phyloP scores from a whole-genome alignment of 1,140 invertebrate genomes.

The Conus ventricosus region DNA sequence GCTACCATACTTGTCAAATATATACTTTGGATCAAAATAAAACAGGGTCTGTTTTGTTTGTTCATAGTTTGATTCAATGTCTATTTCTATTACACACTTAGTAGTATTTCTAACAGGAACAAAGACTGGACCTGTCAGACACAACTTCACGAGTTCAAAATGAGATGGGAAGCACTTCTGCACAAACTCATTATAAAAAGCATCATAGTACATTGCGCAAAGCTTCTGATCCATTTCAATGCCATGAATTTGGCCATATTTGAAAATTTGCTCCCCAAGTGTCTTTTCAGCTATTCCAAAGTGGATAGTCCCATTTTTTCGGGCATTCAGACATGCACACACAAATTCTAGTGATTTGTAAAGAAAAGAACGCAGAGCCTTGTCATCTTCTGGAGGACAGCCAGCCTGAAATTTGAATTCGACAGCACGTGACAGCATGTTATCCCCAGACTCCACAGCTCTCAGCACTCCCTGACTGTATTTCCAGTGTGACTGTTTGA shows the following conservation, averaged over 20 bases:
- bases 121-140: not conserved
- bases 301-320: constrained; percentile 5
- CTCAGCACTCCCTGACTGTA: not conserved
- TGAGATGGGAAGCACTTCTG: not conserved
- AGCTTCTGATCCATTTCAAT: not conserved
- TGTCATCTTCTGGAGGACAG: not conserved
- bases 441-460: not conserved
- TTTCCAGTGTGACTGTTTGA: not conserved
- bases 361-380: not conserved
- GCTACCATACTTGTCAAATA: not conserved
- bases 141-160: not conserved
- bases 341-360: not conserved
- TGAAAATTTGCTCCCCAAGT: not conserved
- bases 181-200: not conserved
- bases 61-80: not conserved
- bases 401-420: not conserved
- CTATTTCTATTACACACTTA: not conserved
- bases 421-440: not conserved
- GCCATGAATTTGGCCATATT: not conserved
- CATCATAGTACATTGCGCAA: not conserved
- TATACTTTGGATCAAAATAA: not conserved
- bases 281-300: not conserved
- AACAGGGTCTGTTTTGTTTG: not conserved
- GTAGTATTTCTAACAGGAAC: not conserved
- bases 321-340: not conserved